Percentiles rank a stretch among this genome's conserved stretches.
Evolutionary conservation across 2,113 vertebrate species (phyloP).

Genomic region (Candoia aspera): DNA sequence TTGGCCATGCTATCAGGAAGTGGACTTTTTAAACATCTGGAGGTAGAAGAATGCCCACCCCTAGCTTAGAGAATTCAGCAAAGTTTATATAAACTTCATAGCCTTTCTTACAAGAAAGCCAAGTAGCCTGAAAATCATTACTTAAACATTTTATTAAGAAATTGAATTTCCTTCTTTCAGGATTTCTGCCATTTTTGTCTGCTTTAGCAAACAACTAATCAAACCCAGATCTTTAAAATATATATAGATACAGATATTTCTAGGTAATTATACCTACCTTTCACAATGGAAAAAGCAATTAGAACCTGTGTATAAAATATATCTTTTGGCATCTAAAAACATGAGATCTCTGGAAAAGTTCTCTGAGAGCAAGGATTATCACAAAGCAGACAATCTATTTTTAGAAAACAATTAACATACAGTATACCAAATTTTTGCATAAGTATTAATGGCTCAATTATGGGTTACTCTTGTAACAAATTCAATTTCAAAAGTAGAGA

Average conservation of each 20-base stretch:
- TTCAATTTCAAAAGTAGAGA: constrained; percentile 7
- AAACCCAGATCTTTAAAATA: not conserved
- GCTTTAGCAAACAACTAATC: not conserved
- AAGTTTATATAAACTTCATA: not conserved
- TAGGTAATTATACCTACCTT: constrained; percentile 1
- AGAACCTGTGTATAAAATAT: constrained; percentile 9
- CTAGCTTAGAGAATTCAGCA: not conserved
- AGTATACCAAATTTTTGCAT: constrained; percentile 21
- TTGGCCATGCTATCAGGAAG: not conserved
- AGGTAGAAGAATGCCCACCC: not conserved
- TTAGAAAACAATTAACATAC: constrained; percentile 39
- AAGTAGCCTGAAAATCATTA: not conserved
- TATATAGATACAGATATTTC: not conserved
- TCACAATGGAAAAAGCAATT: not conserved
- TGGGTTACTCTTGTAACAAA: constrained; percentile 6
- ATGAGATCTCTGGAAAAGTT: not conserved
- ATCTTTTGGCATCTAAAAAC: constrained; percentile 6
- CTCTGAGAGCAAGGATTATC: constrained; percentile 1
- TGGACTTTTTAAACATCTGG: not conserved
- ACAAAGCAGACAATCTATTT: constrained; percentile 19
- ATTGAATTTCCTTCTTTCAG: constrained; percentile 7
- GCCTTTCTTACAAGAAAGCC: constrained; percentile 19
- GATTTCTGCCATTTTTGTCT: not conserved
- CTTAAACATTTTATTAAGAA: not conserved
- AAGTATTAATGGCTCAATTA: constrained; percentile 34